These are phyloP conservation scores for Caenorhabditis plicata DNA, from an alignment of 2,888 invertebrate species.

Conservation along the genomic window DNA sequence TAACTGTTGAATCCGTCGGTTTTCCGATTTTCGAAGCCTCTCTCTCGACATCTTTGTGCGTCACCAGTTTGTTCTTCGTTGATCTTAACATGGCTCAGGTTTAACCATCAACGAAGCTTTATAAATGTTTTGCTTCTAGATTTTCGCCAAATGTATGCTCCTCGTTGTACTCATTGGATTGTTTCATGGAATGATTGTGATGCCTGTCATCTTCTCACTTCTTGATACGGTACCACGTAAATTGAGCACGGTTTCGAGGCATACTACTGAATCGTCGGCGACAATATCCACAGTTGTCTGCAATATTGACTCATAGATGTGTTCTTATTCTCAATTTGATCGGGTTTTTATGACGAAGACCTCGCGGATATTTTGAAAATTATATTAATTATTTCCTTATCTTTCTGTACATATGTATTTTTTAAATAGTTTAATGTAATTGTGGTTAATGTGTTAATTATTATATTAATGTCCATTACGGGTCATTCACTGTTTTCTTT, in stretches of 20 bases:
- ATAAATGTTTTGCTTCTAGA: constrained; percentile 23
- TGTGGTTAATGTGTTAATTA: too few relatives aligned
- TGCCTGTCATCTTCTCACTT: constrained; percentile 59
- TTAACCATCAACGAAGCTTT: neutral
- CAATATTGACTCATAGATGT: too few relatives aligned
- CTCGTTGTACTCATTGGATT: constrained; percentile 60
- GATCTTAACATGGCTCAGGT: constrained; percentile 62
- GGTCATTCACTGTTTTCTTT: too few relatives aligned
- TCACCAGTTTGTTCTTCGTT: constrained; percentile 55
- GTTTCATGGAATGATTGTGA: constrained; percentile 61
- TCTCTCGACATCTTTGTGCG: constrained; percentile 60
- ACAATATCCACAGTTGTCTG: constrained; percentile 16
- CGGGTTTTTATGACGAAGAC: too few relatives aligned
- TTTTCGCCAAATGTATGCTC: constrained; percentile 63
- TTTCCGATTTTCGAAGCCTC: constrained; percentile 62
- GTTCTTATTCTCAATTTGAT: too few relatives aligned
- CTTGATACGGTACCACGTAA: constrained; percentile 39
- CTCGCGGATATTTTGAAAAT: too few relatives aligned
- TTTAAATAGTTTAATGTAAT: too few relatives aligned
- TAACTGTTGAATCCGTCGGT: constrained; percentile 59
- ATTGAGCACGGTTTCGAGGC: constrained; percentile 4
- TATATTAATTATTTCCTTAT: too few relatives aligned
- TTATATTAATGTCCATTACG: too few relatives aligned
- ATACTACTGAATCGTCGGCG: constrained; percentile 9
- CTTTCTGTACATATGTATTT: too few relatives aligned